Evolutionary conservation across 2,113 vertebrate species (phyloP).

Genomic region (Orientallactaga bullata): DNA sequence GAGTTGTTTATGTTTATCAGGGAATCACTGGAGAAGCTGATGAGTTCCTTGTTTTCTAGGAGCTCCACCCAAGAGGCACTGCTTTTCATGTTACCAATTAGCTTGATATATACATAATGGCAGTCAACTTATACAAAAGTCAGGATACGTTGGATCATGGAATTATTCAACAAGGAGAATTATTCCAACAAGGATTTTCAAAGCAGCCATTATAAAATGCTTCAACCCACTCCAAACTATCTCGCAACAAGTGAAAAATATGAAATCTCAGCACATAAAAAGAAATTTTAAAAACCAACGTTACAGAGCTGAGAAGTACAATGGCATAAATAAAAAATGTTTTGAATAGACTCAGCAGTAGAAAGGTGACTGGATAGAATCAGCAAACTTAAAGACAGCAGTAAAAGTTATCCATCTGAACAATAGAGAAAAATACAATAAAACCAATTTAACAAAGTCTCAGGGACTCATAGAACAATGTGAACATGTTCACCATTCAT

Average conservation of each 20-base stretch:
- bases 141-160: not conserved
- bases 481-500: not conserved
- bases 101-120: not conserved
- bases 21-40: too few relatives aligned
- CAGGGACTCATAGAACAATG: not conserved
- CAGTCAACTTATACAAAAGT: not conserved
- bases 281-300: not conserved
- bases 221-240: conserved; percentile 6
- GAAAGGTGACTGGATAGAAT: not conserved
- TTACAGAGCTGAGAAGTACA: not conserved
- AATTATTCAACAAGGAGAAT: not conserved
- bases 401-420: not conserved
- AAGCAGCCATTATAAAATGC: conserved; percentile 12
- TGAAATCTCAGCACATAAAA: conserved; percentile 25
- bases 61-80: too few relatives aligned
- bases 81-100: too few relatives aligned
- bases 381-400: not conserved
- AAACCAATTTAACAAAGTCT: not conserved
- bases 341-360: not conserved
- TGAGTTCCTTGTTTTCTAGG: too few relatives aligned
- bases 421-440: not conserved
- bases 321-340: not conserved
- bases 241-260: conserved; percentile 8
- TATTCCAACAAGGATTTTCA: not conserved
- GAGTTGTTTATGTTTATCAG: too few relatives aligned